phyloP scores from a whole-genome alignment of 2,888 invertebrate genomes.

The Lordiphosa fenestrarum region DNA sequence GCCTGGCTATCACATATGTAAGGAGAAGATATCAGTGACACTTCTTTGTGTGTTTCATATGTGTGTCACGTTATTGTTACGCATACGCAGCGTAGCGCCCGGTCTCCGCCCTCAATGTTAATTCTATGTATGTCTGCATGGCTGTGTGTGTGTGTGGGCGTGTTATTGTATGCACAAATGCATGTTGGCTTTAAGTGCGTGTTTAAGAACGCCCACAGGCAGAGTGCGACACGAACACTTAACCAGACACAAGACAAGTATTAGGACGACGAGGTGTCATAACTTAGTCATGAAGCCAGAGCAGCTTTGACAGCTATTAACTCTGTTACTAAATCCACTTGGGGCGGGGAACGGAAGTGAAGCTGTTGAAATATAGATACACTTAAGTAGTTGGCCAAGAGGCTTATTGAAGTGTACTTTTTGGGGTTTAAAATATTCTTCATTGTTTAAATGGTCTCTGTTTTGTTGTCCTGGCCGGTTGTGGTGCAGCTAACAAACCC shows the following conservation, averaged over 20 bases:
- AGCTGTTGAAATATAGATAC: no score
- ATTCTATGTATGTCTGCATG: no score
- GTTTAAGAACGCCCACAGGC: conserved; percentile 51
- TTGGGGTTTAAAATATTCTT: no score
- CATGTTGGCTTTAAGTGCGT: conserved; percentile 56
- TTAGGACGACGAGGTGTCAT: conserved; percentile 35
- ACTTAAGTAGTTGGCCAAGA: no score
- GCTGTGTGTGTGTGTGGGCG: conserved; percentile 3
- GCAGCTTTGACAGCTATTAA: conserved; percentile 1
- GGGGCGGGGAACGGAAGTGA: no score
- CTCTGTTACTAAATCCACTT: neutral
- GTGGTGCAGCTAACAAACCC: no score
- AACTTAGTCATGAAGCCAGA: conserved; percentile 37
- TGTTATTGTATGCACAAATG: conserved; percentile 47
- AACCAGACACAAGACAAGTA: conserved; percentile 29
- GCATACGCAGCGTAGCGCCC: conserved; percentile 52
- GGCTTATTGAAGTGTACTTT: no score
- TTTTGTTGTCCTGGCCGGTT: no score
- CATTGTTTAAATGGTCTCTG: no score
- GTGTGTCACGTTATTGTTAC: conserved; percentile 63
- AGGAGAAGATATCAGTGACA: conserved; percentile 50
- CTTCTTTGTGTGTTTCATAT: conserved; percentile 34
- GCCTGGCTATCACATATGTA: conserved; percentile 23
- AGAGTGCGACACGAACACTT: conserved; percentile 5
- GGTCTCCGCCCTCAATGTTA: neutral